Base-by-base conservation (phyloP, 1,140 invertebrate genomes). In the Geopemphigus sp. region DNA sequence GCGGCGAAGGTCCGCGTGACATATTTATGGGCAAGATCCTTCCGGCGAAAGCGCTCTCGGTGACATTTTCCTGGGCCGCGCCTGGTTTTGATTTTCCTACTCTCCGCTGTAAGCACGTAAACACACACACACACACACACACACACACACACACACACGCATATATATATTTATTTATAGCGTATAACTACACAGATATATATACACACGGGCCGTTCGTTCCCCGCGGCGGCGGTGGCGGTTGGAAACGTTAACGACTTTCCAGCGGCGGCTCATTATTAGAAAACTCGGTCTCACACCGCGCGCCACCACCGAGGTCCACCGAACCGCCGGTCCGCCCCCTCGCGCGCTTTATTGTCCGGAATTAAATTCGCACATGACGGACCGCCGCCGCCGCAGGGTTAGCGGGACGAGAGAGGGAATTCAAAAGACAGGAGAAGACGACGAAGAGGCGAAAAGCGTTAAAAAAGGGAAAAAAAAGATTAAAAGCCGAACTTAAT, bases 21-120 rank as follows among this genome's bases (percentile, higher is more conserved):
- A 76, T 76, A 61, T 76, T 76, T 76, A 76, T 76, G 73, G 39
- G 29, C 73, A 50, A 76, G 56, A 76, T 76, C 73, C 73, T 76
- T 76, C 73, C 73, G 73, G 73, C 73, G 56, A 76, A 61, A 76
- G 73, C 73, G 73, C 73, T 76, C 73, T 76, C 73, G 73, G 73
- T 76, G 73, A 76, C 73, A 76, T 76, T 76, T 76, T 76, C 73
- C 73, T 76, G 73, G 73, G 57, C 73, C 73, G 56, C 73, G 32
- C 73, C 56, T 45, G 73, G 54, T 76, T 61, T 53, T 76, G 54
- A 59, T 59, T 76, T 76, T 76, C 72, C 72, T 57, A 39, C 72
- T 74, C 50, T 24, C 68, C 6, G 6, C 19, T 19, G 17, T n/a
- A n/a, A n/a, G n/a, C n/a, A n/a, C n/a, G n/a, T n/a, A n/a, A n/a